Base-by-base conservation (phyloP, 2,113 vertebrate genomes). In the Rallus limicola region DNA sequence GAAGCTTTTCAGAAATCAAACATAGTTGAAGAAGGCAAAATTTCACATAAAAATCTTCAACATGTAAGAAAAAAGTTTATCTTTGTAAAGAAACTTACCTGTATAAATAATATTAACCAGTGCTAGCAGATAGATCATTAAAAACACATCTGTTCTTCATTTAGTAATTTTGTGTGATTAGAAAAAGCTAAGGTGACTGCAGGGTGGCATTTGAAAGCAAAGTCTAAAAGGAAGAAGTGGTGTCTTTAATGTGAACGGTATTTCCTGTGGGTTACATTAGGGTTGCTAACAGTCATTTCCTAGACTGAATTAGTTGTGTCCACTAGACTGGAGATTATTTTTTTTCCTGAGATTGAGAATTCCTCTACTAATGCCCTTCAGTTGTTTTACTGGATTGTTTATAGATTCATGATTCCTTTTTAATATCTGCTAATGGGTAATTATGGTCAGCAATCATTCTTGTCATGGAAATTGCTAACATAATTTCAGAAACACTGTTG, bases 391-490 rank as follows among this genome's bases (percentile, higher is more conserved):
- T 97, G 63, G 28, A 64, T 90, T 44, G 70, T 60, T 93, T 76
- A 77, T 52, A 87, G 78, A 52, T 88, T 90, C 81, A 89, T 79
- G 82, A 56, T 87, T 91, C 81, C 56, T 70, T 91, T 93, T 95
- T 93, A 83, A 79, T 83, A 86, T 65, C 60, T 93, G 58, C 87
- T 95, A 93, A 94, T 95, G 78, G 82, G 20, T 96, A 87, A 94
- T 97, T 95, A 86, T 6, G 6, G 71, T 86, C 56, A 77, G 62
- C 53, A n/a, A 53, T 83, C 90, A 95, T 82, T 90, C 86, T 62
- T 75, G 53, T 83, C 36, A 48, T 62, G 69, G 50, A 86, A 93
- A 91, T 86, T 79, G 78, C 86, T 86, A 26, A 84, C 84, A 68
- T 65, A 44, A 85, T 92, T 95, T 95, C 70, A 71, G 82, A 82